These are phyloP conservation scores for Phrynocephalus forsythii DNA, from an alignment of 2,797 vertebrate species.

Conservation along the genomic window DNA sequence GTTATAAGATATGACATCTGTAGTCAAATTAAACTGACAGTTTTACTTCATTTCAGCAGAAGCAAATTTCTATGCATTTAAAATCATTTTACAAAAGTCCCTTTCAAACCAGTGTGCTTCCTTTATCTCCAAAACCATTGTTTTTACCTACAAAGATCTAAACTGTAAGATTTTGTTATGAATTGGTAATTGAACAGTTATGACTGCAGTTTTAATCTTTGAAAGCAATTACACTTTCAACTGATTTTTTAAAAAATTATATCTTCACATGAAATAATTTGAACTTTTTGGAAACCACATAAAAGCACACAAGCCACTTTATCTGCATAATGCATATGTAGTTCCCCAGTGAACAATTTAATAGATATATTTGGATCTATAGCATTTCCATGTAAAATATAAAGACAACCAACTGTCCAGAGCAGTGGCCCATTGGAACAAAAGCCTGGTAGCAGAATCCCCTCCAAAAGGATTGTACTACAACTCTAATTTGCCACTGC, in stretches of 20 bases:
- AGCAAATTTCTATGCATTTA: neutral
- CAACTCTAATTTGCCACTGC: neutral
- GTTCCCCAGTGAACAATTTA: slow-evolving; percentile 45
- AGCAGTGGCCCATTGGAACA: neutral
- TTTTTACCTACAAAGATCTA: slow-evolving; percentile 66
- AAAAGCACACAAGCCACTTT: slow-evolving; percentile 44
- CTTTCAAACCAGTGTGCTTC: slow-evolving; percentile 10
- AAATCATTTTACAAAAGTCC: slow-evolving; percentile 10
- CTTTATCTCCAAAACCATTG: slow-evolving; percentile 70
- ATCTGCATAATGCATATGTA: slow-evolving; percentile 19
- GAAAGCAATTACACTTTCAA: slow-evolving; percentile 73
- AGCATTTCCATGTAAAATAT: slow-evolving; percentile 19
- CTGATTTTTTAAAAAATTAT: slow-evolving; percentile 62
- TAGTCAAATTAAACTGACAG: slow-evolving; percentile 15
- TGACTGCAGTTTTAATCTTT: slow-evolving; percentile 75
- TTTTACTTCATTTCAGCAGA: slow-evolving; percentile 7
- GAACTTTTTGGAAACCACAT: slow-evolving; percentile 58
- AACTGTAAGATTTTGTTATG: slow-evolving; percentile 65
- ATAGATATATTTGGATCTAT: slow-evolving; percentile 45
- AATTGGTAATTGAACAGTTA: slow-evolving; percentile 71
- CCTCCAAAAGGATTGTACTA: neutral
- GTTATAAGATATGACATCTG: neutral
- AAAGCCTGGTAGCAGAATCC: neutral
- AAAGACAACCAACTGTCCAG: neutral
- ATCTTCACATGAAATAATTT: slow-evolving; percentile 37